Conservation (phyloP, 2,888 invertebrate species). For the Dryomyza anilis region DNA sequence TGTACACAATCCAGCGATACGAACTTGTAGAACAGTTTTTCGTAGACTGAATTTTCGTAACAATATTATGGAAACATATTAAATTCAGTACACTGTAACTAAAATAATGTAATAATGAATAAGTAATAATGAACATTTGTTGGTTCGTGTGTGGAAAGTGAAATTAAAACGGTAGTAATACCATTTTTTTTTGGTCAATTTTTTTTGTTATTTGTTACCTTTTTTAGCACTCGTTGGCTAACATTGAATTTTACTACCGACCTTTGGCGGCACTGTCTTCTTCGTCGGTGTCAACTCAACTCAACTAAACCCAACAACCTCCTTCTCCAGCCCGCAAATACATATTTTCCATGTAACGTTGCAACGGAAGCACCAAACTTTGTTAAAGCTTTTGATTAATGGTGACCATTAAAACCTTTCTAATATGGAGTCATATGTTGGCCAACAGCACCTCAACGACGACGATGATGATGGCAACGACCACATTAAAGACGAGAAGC, state of each 20-base stretch:
- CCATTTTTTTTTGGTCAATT: no score
- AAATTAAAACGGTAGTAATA: slow-evolving; percentile 1
- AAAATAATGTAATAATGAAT: no score
- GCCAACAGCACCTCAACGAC: neutral
- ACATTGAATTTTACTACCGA: neutral
- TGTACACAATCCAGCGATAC: no score
- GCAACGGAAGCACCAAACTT: slow-evolving; percentile 3
- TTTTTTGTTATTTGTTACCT: neutral
- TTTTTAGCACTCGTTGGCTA: neutral
- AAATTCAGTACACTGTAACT: no score
- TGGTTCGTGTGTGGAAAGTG: slow-evolving; percentile 15
- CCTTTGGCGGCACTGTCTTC: neutral
- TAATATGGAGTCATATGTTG: slow-evolving; percentile 5
- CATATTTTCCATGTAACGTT: neutral
- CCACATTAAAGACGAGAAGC: neutral
- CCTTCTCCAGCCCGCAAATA: neutral
- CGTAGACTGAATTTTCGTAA: no score
- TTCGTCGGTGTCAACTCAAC: neutral
- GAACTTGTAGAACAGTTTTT: no score
- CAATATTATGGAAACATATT: no score
- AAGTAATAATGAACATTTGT: no score
- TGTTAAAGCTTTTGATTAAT: slow-evolving; percentile 20
- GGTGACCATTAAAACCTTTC: slow-evolving; percentile 10
- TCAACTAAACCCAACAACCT: neutral
- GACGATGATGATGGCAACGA: neutral